Evolutionary conservation across 2,888 invertebrate species (phyloP).

Genomic region (Notodonta ziczac): DNA sequence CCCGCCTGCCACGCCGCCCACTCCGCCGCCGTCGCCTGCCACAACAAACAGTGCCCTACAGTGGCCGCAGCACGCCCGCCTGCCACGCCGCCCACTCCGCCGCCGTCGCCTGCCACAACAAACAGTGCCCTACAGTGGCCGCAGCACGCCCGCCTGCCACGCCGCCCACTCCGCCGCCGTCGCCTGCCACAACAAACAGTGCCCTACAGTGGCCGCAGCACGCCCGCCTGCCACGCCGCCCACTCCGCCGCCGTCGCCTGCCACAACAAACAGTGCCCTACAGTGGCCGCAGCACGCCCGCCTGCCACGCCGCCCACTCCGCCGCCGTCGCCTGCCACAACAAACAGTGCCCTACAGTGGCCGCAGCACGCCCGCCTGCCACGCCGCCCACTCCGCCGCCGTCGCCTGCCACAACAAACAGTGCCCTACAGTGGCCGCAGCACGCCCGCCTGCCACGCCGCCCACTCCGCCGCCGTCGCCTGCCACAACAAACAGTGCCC

Average conservation of each 20-base stretch:
- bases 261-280: neutral
- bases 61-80: slow-evolving; percentile 36
- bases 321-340: slow-evolving; percentile 35
- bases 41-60: too few relatives aligned
- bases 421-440: slow-evolving; percentile 13
- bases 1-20: slow-evolving; percentile 36
- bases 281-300: slow-evolving; percentile 28
- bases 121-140: neutral
- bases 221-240: slow-evolving; percentile 39
- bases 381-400: slow-evolving; percentile 25
- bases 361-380: slow-evolving; percentile 42
- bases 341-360: too few relatives aligned
- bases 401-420: slow-evolving; percentile 12
- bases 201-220: too few relatives aligned
- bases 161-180: slow-evolving; percentile 34
- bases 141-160: slow-evolving; percentile 37
- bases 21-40: slow-evolving; percentile 33
- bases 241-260: slow-evolving; percentile 22
- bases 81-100: slow-evolving; percentile 36
- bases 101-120: slow-evolving; percentile 16
- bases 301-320: slow-evolving; percentile 34
- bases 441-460: slow-evolving; percentile 29
- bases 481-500: too few relatives aligned
- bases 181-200: too few relatives aligned
- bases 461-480: slow-evolving; percentile 36